These are phyloP conservation scores for Pseudochromis fuscus DNA, from an alignment of 2,797 vertebrate genomes.

Conservation along the genomic window DNA sequence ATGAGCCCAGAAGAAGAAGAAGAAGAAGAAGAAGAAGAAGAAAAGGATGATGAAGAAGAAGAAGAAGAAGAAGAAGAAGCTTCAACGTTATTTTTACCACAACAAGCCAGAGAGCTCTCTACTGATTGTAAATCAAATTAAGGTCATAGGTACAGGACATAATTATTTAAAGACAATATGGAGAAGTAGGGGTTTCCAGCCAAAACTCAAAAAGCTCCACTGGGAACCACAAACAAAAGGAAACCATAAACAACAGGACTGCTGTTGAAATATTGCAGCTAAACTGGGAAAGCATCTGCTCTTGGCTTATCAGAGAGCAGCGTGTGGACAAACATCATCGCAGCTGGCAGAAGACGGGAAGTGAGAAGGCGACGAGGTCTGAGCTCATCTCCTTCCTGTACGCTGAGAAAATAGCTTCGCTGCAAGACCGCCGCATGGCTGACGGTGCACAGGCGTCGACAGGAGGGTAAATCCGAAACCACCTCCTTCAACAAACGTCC, in stretches of 20 bases:
- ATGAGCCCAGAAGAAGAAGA: no score
- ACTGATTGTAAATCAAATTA: background rate
- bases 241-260: slow-evolving; percentile 5
- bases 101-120: background rate
- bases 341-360: slow-evolving; percentile 75
- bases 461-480: slow-evolving; percentile 24
- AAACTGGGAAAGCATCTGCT: slow-evolving; percentile 48
- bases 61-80: no score
- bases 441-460: slow-evolving; percentile 32
- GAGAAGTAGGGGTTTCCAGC: slow-evolving; percentile 17
- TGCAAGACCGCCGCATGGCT: background rate
- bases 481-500: slow-evolving; percentile 17
- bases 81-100: no score
- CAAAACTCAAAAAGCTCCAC: slow-evolving; percentile 20
- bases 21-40: no score
- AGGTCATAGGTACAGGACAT: background rate
- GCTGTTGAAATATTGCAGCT: slow-evolving; percentile 32
- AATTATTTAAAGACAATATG: background rate
- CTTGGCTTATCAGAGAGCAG: slow-evolving; percentile 56
- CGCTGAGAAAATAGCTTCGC: slow-evolving; percentile 45
- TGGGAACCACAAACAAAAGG: slow-evolving; percentile 15
- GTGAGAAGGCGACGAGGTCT: slow-evolving; percentile 59
- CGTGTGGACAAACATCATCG: slow-evolving; percentile 43
- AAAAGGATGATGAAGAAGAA: no score
- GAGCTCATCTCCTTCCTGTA: slow-evolving; percentile 78